A percentile compares a stretch with the other conserved stretches of the same genome.
Conservation (phyloP, 2,113 vertebrate genomes). For the Empidonax traillii region DNA sequence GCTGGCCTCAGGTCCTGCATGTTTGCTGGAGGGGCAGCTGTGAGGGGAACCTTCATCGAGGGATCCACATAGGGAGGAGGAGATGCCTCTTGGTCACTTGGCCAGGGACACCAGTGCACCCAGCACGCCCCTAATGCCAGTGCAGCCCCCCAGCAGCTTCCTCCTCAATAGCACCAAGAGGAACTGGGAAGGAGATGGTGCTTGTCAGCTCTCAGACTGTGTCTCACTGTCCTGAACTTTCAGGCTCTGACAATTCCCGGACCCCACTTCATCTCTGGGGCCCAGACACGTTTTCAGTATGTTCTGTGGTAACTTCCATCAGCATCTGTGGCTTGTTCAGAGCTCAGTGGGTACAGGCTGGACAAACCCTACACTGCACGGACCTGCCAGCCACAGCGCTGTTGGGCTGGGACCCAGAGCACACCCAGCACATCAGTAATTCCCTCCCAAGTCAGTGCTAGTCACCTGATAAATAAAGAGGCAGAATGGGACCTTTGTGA, state of each 20-base stretch:
- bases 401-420: background rate
- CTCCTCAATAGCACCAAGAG: fast-evolving
- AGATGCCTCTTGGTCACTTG: fast-evolving
- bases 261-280: fast-evolving
- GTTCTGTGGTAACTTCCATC: background rate
- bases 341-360: background rate
- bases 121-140: fast-evolving
- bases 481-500: fast-evolving
- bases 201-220: fast-evolving
- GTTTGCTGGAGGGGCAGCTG: fast-evolving
- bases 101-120: fast-evolving
- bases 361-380: background rate
- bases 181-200: fast-evolving
- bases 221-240: fast-evolving
- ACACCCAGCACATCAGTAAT: background rate
- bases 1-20: background rate
- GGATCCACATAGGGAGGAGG: fast-evolving
- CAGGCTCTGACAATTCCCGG: background rate
- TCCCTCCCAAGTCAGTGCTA: background rate
- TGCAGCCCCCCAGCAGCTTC: background rate
- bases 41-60: fast-evolving
- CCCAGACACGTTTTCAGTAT: fast-evolving
- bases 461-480: background rate
- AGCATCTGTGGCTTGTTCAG: background rate
- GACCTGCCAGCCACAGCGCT: background rate